These are phyloP conservation scores for Diadema setosum DNA, from an alignment of 35 echinoderm and acorn worm genomes.

Conservation along the genomic window DNA sequence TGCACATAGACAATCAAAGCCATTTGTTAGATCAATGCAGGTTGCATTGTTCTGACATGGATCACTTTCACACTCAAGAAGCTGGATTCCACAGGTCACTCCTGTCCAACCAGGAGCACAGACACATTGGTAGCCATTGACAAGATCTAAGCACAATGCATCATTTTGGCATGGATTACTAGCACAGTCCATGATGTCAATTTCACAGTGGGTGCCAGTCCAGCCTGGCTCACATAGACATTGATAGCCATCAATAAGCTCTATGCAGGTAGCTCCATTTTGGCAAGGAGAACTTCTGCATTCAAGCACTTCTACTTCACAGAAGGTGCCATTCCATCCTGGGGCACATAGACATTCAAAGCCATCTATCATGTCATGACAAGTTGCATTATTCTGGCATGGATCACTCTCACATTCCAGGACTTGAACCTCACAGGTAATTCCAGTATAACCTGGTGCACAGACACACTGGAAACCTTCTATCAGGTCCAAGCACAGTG, in stretches of 20 bases:
- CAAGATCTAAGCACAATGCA: conserved; percentile 46
- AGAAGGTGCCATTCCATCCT: conserved; percentile 44
- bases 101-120: conserved; percentile 56
- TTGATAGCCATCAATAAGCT: conserved; percentile 25
- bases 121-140: conserved; percentile 58
- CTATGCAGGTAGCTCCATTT: conserved; percentile 54
- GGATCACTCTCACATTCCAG: conserved; percentile 74
- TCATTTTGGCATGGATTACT: conserved; percentile 67
- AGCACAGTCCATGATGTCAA: conserved; percentile 22
- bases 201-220: conserved; percentile 20
- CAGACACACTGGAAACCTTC: conserved; percentile 23
- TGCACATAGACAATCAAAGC: conserved; percentile 3
- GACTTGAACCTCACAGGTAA: conserved; percentile 24
- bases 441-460: conserved; percentile 11
- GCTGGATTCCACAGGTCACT: not conserved
- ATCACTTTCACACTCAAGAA: conserved; percentile 9
- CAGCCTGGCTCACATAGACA: conserved; percentile 58
- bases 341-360: conserved; percentile 62
- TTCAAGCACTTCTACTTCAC: conserved; percentile 32
- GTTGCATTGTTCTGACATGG: conserved; percentile 30
- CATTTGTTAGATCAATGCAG: conserved; percentile 3
- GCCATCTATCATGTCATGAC: conserved; percentile 7
- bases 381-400: conserved; percentile 62
- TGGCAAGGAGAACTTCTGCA: conserved; percentile 33
- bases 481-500: conserved; percentile 9